Evolutionary conservation across 2,113 vertebrate genomes (phyloP).

Genomic region (Tichodroma muraria): DNA sequence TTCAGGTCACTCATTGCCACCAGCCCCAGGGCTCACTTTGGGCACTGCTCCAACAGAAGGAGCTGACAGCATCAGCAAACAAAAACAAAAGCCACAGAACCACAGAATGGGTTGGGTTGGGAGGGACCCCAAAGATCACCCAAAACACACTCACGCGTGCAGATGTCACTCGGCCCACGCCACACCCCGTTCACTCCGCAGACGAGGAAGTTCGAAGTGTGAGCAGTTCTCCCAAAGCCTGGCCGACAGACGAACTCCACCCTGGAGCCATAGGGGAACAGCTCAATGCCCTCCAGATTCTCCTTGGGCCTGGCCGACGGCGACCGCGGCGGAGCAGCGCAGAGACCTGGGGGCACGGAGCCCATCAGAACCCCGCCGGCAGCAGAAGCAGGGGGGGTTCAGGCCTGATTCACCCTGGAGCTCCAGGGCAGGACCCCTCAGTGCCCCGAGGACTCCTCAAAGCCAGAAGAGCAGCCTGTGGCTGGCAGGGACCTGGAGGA

Average conservation of each 20-base stretch:
- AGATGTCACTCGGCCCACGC: accelerated
- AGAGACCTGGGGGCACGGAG: background rate
- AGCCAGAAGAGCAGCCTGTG: background rate
- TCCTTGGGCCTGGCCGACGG: background rate
- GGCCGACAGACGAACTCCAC: background rate
- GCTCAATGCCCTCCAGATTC: accelerated
- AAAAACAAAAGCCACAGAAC: background rate
- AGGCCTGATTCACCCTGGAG: background rate
- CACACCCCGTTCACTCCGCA: accelerated
- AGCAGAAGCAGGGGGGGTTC: background rate
- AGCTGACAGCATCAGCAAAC: background rate
- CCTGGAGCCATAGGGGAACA: accelerated
- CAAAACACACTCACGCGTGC: background rate
- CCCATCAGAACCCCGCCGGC: background rate
- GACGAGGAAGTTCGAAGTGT: accelerated
- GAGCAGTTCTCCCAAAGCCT: accelerated
- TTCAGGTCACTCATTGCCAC: background rate
- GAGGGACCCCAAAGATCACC: background rate
- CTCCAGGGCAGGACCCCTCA: accelerated
- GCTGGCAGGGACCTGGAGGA: background rate
- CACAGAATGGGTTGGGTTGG: background rate
- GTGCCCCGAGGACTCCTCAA: background rate
- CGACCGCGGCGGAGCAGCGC: accelerated
- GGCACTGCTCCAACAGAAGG: background rate
- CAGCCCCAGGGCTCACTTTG: background rate